phyloP scores from a whole-genome alignment of 1,140 invertebrate genomes.

The Halyomorpha halys region DNA sequence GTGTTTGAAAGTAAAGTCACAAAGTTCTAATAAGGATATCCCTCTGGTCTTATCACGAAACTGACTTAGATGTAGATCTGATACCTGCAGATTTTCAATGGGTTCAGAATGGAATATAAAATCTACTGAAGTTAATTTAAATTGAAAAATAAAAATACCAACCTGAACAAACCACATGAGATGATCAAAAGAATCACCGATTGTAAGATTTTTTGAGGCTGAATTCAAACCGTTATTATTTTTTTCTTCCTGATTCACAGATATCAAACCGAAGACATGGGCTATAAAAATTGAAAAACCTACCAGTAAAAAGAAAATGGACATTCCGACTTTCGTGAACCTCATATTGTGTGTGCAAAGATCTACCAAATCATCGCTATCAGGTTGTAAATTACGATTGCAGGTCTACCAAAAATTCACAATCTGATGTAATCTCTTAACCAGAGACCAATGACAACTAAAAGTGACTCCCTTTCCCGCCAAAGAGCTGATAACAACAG shows the following conservation, averaged over 20 bases:
- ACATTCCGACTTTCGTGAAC: not conserved
- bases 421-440: too few relatives aligned
- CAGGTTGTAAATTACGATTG: too few relatives aligned
- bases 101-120: not conserved
- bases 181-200: not conserved
- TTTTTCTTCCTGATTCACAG: not conserved
- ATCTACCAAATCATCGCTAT: too few relatives aligned
- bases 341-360: too few relatives aligned
- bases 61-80: constrained; percentile 81
- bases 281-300: not conserved
- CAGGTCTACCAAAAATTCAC: too few relatives aligned
- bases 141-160: not conserved
- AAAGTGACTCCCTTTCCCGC: too few relatives aligned
- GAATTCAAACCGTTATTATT: too few relatives aligned
- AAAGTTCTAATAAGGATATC: constrained; percentile 69
- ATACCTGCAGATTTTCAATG: constrained; percentile 49
- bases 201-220: not conserved
- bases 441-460: too few relatives aligned
- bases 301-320: not conserved
- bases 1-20: constrained; percentile 56
- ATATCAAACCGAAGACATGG: not conserved
- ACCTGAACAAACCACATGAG: constrained; percentile 9
- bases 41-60: constrained; percentile 65
- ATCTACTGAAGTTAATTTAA: not conserved
- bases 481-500: too few relatives aligned